Base-by-base conservation (phyloP, 2,113 vertebrate species). In the Pandion haliaetus region DNA sequence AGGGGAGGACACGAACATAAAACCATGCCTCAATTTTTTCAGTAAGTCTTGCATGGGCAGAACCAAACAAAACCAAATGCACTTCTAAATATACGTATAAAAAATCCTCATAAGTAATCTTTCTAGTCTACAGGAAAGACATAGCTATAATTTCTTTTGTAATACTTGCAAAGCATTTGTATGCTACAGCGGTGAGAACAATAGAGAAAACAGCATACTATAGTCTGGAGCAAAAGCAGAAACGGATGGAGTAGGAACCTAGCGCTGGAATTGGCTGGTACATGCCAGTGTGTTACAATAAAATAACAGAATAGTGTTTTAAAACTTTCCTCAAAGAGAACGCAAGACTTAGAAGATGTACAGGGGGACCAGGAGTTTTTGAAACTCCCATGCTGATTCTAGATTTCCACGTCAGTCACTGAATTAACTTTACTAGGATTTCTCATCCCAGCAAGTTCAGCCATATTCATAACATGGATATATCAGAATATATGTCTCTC, bases 1-100 rank as follows among this genome's bases (percentile, higher is more conserved):
- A 57, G 6, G 15, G 54, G 26, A 87, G 40, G 26, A 84, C 36
- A 44, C 1, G 7, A 81, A 70, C 17, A 65, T 3, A 45, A 90
- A 70, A 5, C 2, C 2, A 28, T 10, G 13, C 25, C 24, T 54
- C 21, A 3, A 1, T 44, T 65, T 95, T 45, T 82, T 72, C 40
- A 65, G 20, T 23, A 50, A 82, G 15, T 49, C 38, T 76, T 3
- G 1, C 12, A 42, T 0, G 65, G 26, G 31, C 72, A 91, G 49
- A 86, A 77, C 15, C 69, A 76, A 67, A 63, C 25, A 81, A 34
- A 82, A 25, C n/a, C 18, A 73, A 90, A 91, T 19, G 17, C 2
- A 40, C 2, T 62, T 66, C 45, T 40, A 77, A 73, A 67, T 13
- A 62, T 5, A 24, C 0, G 0, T n/a, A 8, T 42, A 40, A 86